A percentile compares a stretch with the other conserved stretches of the same genome.
Evolutionary conservation across 2,797 vertebrate species (phyloP).

Genomic region (Delichon dasypus): DNA sequence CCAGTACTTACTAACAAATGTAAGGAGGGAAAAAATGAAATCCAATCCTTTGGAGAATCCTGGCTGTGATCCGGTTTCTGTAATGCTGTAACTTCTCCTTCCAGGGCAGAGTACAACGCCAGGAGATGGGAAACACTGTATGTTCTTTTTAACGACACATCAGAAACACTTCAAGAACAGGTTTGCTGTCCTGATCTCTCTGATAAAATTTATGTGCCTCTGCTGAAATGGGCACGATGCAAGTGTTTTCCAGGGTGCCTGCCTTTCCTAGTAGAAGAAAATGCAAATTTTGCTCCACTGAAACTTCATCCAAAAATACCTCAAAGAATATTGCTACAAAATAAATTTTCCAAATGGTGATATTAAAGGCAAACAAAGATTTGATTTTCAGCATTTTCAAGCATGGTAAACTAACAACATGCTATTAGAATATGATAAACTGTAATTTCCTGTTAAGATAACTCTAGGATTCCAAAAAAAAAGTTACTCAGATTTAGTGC

Average conservation of each 20-base stretch:
- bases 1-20: background rate
- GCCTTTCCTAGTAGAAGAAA: background rate
- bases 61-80: background rate
- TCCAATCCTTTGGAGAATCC: background rate
- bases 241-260: background rate
- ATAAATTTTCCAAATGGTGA: background rate
- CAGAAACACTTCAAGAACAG: constrained; percentile 2
- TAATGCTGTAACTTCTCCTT: constrained; percentile 29
- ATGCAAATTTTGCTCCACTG: background rate
- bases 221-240: background rate
- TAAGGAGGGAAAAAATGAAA: constrained; percentile 5
- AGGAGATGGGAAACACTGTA: background rate
- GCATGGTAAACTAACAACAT: background rate
- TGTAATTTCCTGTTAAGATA: background rate
- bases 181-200: background rate
- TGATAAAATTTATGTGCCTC: background rate
- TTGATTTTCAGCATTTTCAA: background rate
- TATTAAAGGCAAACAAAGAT: background rate
- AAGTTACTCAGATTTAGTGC: background rate
- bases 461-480: background rate
- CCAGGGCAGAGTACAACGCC: background rate
- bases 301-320: background rate
- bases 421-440: background rate
- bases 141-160: background rate
- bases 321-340: background rate